Percentiles rank a stretch among this genome's conserved stretches.
These are phyloP conservation scores for mouse (Mus musculus) DNA, from an alignment of 2,113 vertebrate species.

Conservation along the genomic window GRCm39 chr5:112431001-112431500, in stretches of 20 bases:
- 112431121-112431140: not conserved
- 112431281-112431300: not conserved
- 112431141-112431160: not conserved
- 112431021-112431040: not conserved
- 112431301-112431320: not conserved
- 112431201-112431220: too few species aligned
- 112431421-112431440: not conserved
- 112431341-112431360: not conserved
- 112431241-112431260: not conserved
- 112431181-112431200: not conserved
- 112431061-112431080: not conserved
- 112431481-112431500: not conserved
- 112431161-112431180: not conserved
- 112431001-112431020: not conserved
- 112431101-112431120: not conserved
- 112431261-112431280: not conserved
- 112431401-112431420: not conserved
- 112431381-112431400: not conserved
- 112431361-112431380: not conserved
- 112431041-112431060: accelerated
- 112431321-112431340: not conserved
- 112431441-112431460: not conserved
- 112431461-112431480: not conserved
- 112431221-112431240: too few species aligned
- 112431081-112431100: not conserved